Evolutionary conservation across 1,140 invertebrate species (phyloP).

Genomic region (Tetraneura akinire): DNA sequence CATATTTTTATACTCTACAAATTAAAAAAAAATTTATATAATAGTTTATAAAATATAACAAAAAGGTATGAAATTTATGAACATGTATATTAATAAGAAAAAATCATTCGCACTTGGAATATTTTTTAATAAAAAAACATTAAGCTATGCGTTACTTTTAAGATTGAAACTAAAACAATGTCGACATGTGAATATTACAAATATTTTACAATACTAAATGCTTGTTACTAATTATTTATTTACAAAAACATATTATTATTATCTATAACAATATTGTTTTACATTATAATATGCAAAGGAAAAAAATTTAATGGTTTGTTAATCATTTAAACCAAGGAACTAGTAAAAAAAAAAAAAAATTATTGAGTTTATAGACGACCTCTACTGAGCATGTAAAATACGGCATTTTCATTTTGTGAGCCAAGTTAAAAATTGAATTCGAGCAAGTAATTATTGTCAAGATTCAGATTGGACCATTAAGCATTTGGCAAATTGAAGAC

Average conservation of each 20-base stretch:
- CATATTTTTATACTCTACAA: slow-evolving; percentile 43
- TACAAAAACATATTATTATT: slow-evolving; percentile 47
- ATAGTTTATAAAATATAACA: slow-evolving; percentile 37
- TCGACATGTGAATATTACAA: slow-evolving; percentile 27
- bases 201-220: slow-evolving; percentile 36
- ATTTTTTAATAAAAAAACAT: slow-evolving; percentile 12
- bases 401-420: slow-evolving; percentile 16
- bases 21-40: slow-evolving; percentile 24
- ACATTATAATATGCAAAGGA: slow-evolving; percentile 21
- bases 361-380: slow-evolving; percentile 15
- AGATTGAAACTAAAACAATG: slow-evolving; percentile 38
- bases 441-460: slow-evolving; percentile 45
- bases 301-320: slow-evolving; percentile 28
- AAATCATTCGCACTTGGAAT: slow-evolving; percentile 4
- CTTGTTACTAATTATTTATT: slow-evolving; percentile 47
- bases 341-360: slow-evolving; percentile 26
- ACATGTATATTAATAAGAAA: slow-evolving; percentile 33
- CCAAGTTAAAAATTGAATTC: slow-evolving; percentile 14
- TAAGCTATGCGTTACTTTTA: slow-evolving; percentile 23
- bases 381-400: slow-evolving; percentile 4
- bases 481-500: not conserved
- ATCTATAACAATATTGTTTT: slow-evolving; percentile 47
- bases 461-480: slow-evolving; percentile 9
- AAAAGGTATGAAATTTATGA: slow-evolving; percentile 8
- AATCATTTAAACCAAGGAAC: slow-evolving; percentile 38